Base-by-base conservation (phyloP, 2,113 vertebrate species). In the Chinchilla lanigera region DNA sequence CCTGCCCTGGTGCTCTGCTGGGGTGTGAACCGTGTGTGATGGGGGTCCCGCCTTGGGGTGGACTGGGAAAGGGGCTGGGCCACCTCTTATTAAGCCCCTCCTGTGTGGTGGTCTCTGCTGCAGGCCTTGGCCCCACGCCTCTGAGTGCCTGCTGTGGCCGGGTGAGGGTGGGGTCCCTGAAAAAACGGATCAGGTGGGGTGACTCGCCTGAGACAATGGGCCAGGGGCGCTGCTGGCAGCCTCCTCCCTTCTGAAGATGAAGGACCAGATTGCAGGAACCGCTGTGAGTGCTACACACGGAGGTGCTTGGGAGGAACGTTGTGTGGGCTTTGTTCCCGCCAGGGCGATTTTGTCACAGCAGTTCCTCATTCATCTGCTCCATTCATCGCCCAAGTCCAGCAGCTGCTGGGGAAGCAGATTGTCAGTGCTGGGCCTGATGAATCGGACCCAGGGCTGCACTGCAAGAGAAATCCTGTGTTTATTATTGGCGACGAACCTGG, bases 341-440 rank as follows among this genome's bases (percentile, higher is more conserved):
- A 80, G 93, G 54, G 96, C 96, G 97, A 93, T 93, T 95, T 67
- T 96, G 87, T 96, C 89, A 63, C 7, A 24, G 83, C 89, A 63
- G 91, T 92, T 90, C 94, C 56, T 52, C n/a, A 30, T 91, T 96
- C 69, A 7, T 13, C 3, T 20, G 90, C 98, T 93, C 93, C 86
- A 6, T 63, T 96, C 92, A 88, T 95, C 88, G 97, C 94, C 78
- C 95, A 86, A 89, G 97, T 83, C 97, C 54, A 71, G 94, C 90
- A 1, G 87, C 44, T 3, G 4, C 3, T 10, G 90, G 90, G 93
- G 97, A 97, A 89, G 96, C 95, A 97, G 98, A 98, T 97, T 73
- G 92, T 86, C 83, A 35, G 87, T 38, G 44, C 97, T 96, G 90
- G 97, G 98, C 98, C 97, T 98, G 98, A 98, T 97, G 93, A 98